These are phyloP conservation scores for Lasioglossum morio DNA, from an alignment of 2,888 invertebrate genomes.

Conservation along the genomic window DNA sequence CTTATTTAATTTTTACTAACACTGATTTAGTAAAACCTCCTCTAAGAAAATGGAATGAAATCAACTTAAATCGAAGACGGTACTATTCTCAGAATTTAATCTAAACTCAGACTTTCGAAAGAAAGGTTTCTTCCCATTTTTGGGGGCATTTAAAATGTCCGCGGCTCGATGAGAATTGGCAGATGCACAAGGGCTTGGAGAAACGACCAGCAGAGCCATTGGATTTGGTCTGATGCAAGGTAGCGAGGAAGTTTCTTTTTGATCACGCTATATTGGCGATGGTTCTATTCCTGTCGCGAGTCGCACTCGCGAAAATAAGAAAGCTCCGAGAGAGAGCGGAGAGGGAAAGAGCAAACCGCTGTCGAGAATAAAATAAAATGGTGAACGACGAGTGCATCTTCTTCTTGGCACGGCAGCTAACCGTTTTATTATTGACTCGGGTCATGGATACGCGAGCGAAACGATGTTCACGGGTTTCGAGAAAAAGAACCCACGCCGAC, in stretches of 20 bases:
- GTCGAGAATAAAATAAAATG: slow-evolving; percentile 66
- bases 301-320: slow-evolving; percentile 13
- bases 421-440: slow-evolving; percentile 64
- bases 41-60: too few relatives aligned
- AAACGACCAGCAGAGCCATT: neutral
- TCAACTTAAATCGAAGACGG: too few relatives aligned
- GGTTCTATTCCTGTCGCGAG: neutral
- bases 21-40: too few relatives aligned
- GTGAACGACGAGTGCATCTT: slow-evolving; percentile 50
- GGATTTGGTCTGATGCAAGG: neutral
- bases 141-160: too few relatives aligned
- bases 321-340: neutral
- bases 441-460: slow-evolving; percentile 66
- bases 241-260: neutral
- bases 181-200: too few relatives aligned
- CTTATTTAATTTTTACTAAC: too few relatives aligned
- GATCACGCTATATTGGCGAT: neutral
- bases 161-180: too few relatives aligned
- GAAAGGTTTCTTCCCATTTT: too few relatives aligned
- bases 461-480: slow-evolving; percentile 60
- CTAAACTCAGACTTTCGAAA: too few relatives aligned
- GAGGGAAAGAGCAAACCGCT: slow-evolving; percentile 34
- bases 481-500: slow-evolving; percentile 57
- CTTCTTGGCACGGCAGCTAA: slow-evolving; percentile 71
- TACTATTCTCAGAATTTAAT: too few relatives aligned